Evolutionary conservation across 2,888 invertebrate genomes (phyloP).

Genomic region (Choristoneura rosaceana): DNA sequence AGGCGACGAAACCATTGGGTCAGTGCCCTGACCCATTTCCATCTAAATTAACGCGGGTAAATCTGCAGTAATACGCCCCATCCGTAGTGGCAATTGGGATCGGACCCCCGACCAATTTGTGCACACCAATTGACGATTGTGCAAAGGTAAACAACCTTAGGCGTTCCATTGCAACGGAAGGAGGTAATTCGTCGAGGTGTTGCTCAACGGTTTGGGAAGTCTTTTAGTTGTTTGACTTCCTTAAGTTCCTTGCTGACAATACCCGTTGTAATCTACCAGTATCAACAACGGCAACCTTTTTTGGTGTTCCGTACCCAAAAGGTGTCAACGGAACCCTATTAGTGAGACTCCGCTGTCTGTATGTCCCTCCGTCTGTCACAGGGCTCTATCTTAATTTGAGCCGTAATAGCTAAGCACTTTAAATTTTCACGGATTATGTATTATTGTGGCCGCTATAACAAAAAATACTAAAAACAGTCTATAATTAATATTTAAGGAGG

Average conservation of each 20-base stretch:
- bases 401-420: too few species aligned
- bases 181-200: background rate
- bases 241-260: background rate
- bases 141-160: slow-evolving; percentile 15
- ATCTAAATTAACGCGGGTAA: slow-evolving; percentile 58
- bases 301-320: too few species aligned
- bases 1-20: slow-evolving; percentile 36
- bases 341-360: too few species aligned
- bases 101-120: slow-evolving; percentile 28
- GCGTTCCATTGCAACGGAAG: slow-evolving; percentile 5
- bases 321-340: too few species aligned
- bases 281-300: too few species aligned
- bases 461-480: too few species aligned
- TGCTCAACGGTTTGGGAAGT: background rate
- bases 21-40: slow-evolving; percentile 58
- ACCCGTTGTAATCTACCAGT: too few species aligned
- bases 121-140: slow-evolving; percentile 29
- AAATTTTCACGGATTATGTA: too few species aligned
- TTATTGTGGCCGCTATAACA: too few species aligned
- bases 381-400: too few species aligned
- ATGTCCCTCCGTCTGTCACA: too few species aligned
- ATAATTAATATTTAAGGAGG: too few species aligned
- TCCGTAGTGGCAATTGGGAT: slow-evolving; percentile 51
- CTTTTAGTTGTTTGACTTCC: background rate
- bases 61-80: slow-evolving; percentile 58